Evolutionary conservation across 2,113 vertebrate species (phyloP).

Genomic region (Heterocephalus glaber): DNA sequence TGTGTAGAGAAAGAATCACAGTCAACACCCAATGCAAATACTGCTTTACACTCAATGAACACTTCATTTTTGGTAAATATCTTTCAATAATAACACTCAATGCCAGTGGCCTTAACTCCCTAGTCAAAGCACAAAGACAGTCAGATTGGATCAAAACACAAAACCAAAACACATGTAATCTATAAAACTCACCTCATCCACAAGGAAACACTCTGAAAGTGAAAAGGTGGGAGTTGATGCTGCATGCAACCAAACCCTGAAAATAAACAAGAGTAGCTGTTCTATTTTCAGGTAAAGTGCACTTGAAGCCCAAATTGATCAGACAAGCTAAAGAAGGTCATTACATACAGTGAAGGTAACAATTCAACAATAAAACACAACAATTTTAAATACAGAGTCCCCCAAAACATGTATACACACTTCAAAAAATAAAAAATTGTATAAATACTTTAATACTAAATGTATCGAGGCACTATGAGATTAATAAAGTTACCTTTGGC

Average conservation of each 20-base stretch:
- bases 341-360: neutral
- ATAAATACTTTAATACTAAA: neutral
- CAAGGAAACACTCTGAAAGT: neutral
- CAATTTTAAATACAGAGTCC: neutral
- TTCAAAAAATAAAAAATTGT: neutral
- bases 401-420: neutral
- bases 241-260: neutral
- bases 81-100: neutral
- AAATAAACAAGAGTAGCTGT: neutral
- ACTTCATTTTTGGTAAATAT: neutral
- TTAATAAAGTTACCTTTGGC: neutral
- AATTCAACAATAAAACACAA: neutral
- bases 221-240: neutral
- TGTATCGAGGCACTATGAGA: neutral
- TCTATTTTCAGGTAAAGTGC: neutral
- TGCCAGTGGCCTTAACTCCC: neutral
- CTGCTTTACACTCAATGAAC: neutral
- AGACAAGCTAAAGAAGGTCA: neutral
- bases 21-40: neutral
- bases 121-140: neutral
- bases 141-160: neutral
- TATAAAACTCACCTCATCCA: neutral
- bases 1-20: neutral
- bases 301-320: neutral
- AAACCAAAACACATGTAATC: neutral